Conservation (phyloP, 2,113 vertebrate species). For the Melospiza melodia region DNA sequence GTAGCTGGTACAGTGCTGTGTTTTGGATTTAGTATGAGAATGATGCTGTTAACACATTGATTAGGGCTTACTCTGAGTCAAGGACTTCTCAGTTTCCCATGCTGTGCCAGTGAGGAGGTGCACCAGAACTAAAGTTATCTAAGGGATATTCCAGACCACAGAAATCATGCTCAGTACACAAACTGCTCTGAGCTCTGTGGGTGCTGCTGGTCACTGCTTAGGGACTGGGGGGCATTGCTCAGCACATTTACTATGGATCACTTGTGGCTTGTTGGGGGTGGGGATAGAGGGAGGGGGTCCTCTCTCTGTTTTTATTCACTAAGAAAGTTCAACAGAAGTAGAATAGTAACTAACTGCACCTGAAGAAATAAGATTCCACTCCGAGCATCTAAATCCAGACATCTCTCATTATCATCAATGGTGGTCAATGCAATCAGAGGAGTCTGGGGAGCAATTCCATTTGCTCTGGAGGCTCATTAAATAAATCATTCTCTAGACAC, state of each 20-base stretch:
- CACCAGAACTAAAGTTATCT: not conserved
- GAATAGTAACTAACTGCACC: not conserved
- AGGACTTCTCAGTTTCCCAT: not conserved
- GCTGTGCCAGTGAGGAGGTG: not conserved
- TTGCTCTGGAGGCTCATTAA: not conserved
- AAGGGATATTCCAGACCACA: not conserved
- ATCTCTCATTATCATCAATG: not conserved
- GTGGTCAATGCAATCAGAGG: not conserved
- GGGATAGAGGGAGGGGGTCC: not conserved
- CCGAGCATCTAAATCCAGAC: not conserved
- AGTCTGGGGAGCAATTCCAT: not conserved
- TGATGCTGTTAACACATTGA: not conserved
- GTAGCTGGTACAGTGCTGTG: not conserved
- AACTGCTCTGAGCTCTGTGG: not conserved
- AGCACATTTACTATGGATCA: not conserved
- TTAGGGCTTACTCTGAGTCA: not conserved
- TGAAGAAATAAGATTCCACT: not conserved
- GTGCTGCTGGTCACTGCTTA: not conserved
- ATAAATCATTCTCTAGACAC: not conserved
- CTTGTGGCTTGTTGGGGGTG: not conserved
- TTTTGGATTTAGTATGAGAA: not conserved
- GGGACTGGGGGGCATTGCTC: not conserved
- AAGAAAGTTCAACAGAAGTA: not conserved
- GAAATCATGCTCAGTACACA: not conserved
- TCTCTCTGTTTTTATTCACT: not conserved